These are phyloP conservation scores for Perca flavescens DNA, from an alignment of 2,113 vertebrate species.

Conservation along the genomic window DNA sequence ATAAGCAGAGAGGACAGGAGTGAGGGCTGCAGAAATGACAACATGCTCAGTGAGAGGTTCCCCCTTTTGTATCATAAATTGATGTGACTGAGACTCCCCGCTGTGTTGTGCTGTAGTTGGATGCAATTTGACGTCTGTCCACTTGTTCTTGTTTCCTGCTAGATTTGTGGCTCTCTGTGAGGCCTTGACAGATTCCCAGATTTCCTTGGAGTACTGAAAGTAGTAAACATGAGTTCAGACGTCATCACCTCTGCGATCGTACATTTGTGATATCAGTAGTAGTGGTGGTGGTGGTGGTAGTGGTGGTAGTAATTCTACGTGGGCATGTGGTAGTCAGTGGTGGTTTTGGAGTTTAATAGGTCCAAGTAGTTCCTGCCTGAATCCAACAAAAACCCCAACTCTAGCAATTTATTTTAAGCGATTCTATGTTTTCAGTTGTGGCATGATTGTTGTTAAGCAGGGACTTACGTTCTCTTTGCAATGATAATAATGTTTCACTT, in stretches of 20 bases:
- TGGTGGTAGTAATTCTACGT: neutral
- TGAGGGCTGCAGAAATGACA: neutral
- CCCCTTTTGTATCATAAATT: neutral
- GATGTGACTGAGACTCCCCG: conserved; percentile 4
- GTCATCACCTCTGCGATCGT: neutral
- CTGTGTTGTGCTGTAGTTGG: neutral
- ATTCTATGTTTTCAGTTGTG: neutral
- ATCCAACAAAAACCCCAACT: neutral
- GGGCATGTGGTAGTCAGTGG: neutral
- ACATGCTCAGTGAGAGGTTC: neutral
- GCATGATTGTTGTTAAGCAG: neutral
- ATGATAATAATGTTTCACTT: neutral
- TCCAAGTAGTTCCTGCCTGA: neutral
- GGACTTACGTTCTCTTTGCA: neutral
- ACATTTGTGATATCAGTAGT: neutral
- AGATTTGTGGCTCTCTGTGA: conserved; percentile 10
- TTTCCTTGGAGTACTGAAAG: conserved; percentile 4
- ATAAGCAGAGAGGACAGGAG: conserved; percentile 11
- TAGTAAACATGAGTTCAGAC: neutral
- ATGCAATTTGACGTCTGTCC: conserved; percentile 6
- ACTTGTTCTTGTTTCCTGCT: conserved; percentile 8
- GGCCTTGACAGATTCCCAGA: neutral
- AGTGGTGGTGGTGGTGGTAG: too few species aligned
- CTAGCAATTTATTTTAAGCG: neutral
- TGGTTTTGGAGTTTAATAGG: neutral